phyloP scores from a whole-genome alignment of 2,113 vertebrate genomes.

The Vulpes ferrilata region DNA sequence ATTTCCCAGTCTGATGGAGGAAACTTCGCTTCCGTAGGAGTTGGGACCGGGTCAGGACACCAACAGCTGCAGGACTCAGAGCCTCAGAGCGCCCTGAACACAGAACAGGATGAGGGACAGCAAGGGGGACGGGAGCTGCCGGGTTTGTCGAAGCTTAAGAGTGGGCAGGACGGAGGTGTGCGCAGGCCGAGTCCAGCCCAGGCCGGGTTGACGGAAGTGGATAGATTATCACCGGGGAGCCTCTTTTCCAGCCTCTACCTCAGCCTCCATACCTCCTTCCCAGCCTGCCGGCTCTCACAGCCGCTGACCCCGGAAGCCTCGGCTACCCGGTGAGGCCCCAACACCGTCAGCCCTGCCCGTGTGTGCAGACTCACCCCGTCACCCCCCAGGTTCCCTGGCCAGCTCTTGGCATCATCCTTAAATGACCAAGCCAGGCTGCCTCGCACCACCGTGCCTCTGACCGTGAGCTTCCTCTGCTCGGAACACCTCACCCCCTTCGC shows the following conservation, averaged over 20 bases:
- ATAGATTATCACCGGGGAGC: rapidly evolving
- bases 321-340: rapidly evolving
- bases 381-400: rapidly evolving
- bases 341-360: rapidly evolving
- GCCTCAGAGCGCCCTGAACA: neutral
- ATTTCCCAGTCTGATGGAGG: neutral
- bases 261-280: no score
- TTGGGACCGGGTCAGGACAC: neutral
- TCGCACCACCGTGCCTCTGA: neutral
- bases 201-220: rapidly evolving
- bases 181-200: neutral
- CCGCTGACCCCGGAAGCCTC: neutral
- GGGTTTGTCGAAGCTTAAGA: neutral
- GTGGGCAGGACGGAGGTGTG: neutral
- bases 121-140: rapidly evolving
- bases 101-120: rapidly evolving
- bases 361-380: rapidly evolving
- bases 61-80: rapidly evolving
- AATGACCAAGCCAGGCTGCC: neutral
- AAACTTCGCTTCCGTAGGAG: rapidly evolving
- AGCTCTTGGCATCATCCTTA: neutral
- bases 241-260: neutral
- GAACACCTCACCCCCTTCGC: rapidly evolving
- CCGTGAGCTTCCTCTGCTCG: rapidly evolving
- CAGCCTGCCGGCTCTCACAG: neutral